Evolutionary conservation across 2,113 vertebrate genomes (phyloP), one percentile per base, ranked within the genome.

Genomic region (Pelodiscus sinensis): DNA sequence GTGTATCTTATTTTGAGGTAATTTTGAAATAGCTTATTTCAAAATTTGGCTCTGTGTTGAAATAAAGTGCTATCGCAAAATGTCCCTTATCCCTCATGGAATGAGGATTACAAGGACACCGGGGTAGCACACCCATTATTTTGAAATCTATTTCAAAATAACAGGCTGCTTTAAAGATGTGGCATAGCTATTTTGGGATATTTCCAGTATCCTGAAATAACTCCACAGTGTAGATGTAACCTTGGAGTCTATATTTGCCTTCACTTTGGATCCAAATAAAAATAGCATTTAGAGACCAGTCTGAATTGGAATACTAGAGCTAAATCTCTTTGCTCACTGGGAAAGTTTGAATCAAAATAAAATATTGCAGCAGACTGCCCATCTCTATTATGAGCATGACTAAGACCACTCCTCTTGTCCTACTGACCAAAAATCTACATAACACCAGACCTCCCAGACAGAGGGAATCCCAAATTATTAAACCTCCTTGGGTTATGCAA

Each of bases 401-500:
- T 50, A 77, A 44, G 6, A 22, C 19, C 8, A 12, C 68, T 21
- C 44, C 54, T 16, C 84, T 58, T 55, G 6, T 2, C 57, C 44
- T 85, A 8, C 31, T 90, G 78, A 25, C 24, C n/a, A 44, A 58
- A 81, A 16, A 90, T 78, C 55, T 25, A 90, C 78, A 25, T 16
- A 21, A n/a, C 0, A n/a, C 84, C 31, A 25, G 90, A 6, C 4
- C 2, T 89, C 4, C 73, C 11, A 81, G 4, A 50, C 5, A 8
- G 22, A 79, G 57, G 84, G 84, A 77, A n/a, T 22, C 13, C n/a
- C 13, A 35, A 4, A 0, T 31, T 15, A 24, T 75, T 91, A 92
- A 75, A 44, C 9, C 31, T 52, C 35, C 68, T 2, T 1, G 0
- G 51, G 90, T 1, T 4, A 29, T 3, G 4, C 8, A 55, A 0